Evolutionary conservation across 2,113 vertebrate genomes (phyloP).

Genomic region (Urocynchramus pylzowi): DNA sequence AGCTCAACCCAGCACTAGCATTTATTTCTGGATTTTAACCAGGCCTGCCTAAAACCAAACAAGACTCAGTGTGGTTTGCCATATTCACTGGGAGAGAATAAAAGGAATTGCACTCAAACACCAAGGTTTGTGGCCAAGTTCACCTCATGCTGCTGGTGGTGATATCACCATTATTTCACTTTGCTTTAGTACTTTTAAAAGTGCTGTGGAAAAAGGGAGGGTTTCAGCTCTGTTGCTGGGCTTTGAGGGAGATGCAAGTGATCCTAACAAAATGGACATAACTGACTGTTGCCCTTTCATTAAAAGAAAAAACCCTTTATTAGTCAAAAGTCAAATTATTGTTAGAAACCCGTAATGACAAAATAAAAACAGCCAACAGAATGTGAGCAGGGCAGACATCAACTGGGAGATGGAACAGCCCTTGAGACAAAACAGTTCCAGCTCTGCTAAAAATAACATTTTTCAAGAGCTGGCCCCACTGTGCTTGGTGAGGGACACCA

Average conservation of each 20-base stretch:
- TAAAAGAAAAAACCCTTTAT: background rate
- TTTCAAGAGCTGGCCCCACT: background rate
- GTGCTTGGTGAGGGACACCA: background rate
- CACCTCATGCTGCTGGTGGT: constrained; percentile 29
- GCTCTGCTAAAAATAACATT: background rate
- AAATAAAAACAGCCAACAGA: background rate
- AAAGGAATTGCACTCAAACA: background rate
- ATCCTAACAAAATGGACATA: background rate
- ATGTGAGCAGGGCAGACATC: background rate
- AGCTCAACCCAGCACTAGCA: background rate
- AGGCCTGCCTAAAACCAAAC: constrained; percentile 14
- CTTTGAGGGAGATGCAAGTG: background rate
- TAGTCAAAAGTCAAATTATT: background rate
- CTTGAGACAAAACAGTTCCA: background rate
- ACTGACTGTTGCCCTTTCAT: background rate
- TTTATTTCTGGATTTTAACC: constrained; percentile 38
- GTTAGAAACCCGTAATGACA: background rate
- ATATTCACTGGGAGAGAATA: background rate
- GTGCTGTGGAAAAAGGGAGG: background rate
- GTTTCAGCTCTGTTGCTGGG: background rate
- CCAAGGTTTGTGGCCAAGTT: background rate
- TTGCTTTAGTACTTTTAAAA: background rate
- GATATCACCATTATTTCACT: background rate
- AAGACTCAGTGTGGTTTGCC: background rate
- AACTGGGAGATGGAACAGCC: background rate